phyloP scores from a whole-genome alignment of 2,113 vertebrate species.

The Nothobranchius kuhntae region DNA sequence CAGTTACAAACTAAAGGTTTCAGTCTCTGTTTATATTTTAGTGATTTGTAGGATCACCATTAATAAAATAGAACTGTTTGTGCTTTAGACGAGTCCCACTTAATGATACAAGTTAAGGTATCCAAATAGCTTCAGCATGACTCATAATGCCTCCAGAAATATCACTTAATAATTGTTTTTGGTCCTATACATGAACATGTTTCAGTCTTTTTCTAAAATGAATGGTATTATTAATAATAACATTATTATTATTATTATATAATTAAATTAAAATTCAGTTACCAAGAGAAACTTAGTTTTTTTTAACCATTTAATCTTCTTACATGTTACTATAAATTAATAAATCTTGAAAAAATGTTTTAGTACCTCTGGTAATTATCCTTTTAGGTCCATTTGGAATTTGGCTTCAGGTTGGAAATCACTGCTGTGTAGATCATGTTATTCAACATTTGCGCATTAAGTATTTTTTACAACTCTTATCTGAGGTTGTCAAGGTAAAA shows the following conservation, averaged over 20 bases:
- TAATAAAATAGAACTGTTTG: constrained; percentile 12
- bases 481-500: constrained; percentile 51
- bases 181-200: not conserved
- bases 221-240: too few relatives aligned
- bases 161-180: constrained; percentile 1
- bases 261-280: too few relatives aligned
- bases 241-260: too few relatives aligned
- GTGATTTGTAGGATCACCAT: constrained; percentile 37
- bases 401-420: constrained; percentile 1
- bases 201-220: too few relatives aligned
- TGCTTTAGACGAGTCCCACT: constrained; percentile 23
- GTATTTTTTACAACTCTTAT: constrained; percentile 59
- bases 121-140: constrained; percentile 15
- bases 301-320: too few relatives aligned
- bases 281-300: too few relatives aligned
- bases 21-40: constrained; percentile 16
- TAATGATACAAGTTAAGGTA: constrained; percentile 20
- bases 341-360: constrained; percentile 6
- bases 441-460: constrained; percentile 32
- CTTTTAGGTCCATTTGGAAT: not conserved
- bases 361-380: constrained; percentile 17
- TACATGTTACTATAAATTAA: constrained; percentile 14
- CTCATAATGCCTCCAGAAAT: not conserved
- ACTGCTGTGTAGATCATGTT: constrained; percentile 22
- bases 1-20: constrained; percentile 51